Percentiles rank a stretch among this genome's conserved stretches.
phyloP scores from a whole-genome alignment of 2,113 vertebrate genomes.

The Amblyopsis rosae region DNA sequence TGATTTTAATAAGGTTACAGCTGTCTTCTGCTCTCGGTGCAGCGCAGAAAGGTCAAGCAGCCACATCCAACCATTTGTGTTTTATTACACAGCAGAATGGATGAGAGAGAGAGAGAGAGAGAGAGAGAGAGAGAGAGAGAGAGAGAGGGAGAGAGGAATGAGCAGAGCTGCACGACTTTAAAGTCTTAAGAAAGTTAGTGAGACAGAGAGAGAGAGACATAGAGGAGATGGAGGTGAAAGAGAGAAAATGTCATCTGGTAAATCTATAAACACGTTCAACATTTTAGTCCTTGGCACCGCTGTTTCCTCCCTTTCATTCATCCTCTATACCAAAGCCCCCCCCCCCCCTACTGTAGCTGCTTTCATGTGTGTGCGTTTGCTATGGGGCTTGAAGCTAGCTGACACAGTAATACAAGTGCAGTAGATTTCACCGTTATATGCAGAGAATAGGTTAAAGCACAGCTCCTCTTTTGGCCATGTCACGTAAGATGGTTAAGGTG shows the following conservation, averaged over 20 bases:
- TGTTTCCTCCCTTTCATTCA: not conserved
- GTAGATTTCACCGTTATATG: too few species aligned
- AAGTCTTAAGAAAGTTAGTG: not conserved
- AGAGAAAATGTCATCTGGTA: not conserved
- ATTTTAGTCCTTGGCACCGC: not conserved
- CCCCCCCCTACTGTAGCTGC: not conserved
- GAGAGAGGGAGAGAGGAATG: conserved; percentile 55
- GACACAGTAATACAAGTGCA: too few species aligned
- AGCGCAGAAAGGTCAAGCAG: conserved; percentile 56
- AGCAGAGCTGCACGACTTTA: not conserved
- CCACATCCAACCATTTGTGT: conserved; percentile 53
- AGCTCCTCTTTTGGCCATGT: too few species aligned
- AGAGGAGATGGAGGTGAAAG: not conserved
- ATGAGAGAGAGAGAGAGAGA: conserved; percentile 15
- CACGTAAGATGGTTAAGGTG: too few species aligned
- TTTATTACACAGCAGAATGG: conserved; percentile 38
- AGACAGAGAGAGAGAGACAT: not conserved
- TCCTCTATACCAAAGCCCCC: not conserved
- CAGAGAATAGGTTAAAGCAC: too few species aligned
- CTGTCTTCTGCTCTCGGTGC: conserved; percentile 42
- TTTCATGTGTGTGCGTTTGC: not conserved
- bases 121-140: not conserved
- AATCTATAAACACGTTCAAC: conserved; percentile 28
- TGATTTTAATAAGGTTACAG: conserved; percentile 53
- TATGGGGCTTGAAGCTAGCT: too few species aligned